phyloP scores from a whole-genome alignment of 2,113 vertebrate genomes.

The Elachura formosa region DNA sequence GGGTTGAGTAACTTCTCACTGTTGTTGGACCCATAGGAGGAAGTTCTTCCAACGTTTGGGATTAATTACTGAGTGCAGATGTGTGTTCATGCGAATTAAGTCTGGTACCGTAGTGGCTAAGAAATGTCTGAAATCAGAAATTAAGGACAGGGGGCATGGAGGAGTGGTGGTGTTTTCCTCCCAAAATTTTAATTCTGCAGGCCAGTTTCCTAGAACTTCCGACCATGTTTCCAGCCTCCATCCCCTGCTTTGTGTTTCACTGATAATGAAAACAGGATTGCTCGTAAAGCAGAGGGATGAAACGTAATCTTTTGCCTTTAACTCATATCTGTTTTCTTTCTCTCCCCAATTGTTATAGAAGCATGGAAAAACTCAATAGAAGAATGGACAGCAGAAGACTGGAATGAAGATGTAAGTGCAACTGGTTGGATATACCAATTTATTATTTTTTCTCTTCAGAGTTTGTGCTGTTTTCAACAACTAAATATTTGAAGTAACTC shows the following conservation, averaged over 20 bases:
- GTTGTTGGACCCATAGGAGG: fast-evolving
- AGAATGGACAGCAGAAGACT: constrained; percentile 94
- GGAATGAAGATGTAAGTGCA: constrained; percentile 92
- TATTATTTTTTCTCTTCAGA: not conserved
- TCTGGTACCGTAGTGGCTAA: not conserved
- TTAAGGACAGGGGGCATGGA: not conserved
- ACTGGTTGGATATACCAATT: not conserved
- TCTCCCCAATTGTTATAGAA: constrained; percentile 63
- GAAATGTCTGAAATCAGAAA: not conserved
- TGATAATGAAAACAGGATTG: not conserved
- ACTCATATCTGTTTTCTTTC: not conserved
- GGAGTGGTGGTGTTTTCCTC: not conserved
- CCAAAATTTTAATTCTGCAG: not conserved
- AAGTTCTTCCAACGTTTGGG: not conserved
- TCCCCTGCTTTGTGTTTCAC: not conserved
- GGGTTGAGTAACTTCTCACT: not conserved
- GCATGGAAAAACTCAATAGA: constrained; percentile 88
- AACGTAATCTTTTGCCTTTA: not conserved
- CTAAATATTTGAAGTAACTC: not conserved
- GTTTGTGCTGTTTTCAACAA: not conserved
- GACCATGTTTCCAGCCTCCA: not conserved
- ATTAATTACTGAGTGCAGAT: not conserved
- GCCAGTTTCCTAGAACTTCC: not conserved
- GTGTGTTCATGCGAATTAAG: fast-evolving
- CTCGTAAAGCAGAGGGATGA: not conserved